A percentile compares a stretch with the other conserved stretches of the same genome.
Conservation (phyloP, 2,888 invertebrate species). For the Himalopsyche japonica region DNA sequence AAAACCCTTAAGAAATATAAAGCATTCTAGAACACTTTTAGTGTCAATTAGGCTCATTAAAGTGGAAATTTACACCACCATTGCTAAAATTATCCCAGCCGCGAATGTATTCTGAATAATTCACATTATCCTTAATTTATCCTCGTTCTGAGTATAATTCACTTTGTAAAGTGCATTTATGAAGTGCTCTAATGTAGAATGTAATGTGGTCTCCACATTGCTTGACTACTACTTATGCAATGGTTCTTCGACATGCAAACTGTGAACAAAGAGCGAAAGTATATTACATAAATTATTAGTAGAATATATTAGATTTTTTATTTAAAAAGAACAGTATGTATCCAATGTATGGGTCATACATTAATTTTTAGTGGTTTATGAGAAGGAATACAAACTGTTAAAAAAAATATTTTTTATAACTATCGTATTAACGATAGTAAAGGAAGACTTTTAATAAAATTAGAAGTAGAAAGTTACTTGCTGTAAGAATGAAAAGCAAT, state of each 20-base stretch:
- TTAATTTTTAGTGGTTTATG: too few relatives aligned
- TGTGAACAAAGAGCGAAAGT: not conserved
- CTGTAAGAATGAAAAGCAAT: too few relatives aligned
- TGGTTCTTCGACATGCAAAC: not conserved
- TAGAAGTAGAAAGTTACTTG: too few relatives aligned
- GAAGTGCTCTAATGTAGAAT: constrained; percentile 9
- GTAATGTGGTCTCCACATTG: constrained; percentile 6
- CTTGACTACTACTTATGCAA: not conserved
- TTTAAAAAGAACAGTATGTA: not conserved
- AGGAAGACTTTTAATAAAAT: too few relatives aligned
- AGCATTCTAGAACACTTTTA: not conserved
- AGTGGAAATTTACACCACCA: not conserved
- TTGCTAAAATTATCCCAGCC: not conserved
- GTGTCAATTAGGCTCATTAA: not conserved
- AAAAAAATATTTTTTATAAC: too few relatives aligned
- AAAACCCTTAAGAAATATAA: not conserved
- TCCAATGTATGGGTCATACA: too few relatives aligned
- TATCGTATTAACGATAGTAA: too few relatives aligned
- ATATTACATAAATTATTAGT: not conserved
- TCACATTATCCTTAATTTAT: not conserved
- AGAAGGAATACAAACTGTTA: too few relatives aligned
- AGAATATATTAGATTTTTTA: not conserved
- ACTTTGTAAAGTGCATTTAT: constrained; percentile 21
- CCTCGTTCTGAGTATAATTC: constrained; percentile 15
- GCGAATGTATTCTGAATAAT: not conserved